These are phyloP conservation scores for Drosophila virilis DNA, from an alignment of 1,140 invertebrate species.

Conservation along the genomic window DNA sequence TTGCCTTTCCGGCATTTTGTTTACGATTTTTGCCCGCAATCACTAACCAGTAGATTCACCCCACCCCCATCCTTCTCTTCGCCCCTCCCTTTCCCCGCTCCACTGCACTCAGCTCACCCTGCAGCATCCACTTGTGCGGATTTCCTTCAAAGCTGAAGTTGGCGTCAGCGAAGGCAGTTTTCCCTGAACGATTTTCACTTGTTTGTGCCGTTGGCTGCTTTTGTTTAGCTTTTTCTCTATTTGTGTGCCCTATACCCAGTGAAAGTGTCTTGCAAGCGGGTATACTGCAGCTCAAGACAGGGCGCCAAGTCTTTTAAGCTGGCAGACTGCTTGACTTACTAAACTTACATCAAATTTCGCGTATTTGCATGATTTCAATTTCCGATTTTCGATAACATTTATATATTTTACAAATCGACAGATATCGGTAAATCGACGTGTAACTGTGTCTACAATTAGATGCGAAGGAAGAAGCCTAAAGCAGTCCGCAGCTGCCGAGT, in stretches of 20 bases:
- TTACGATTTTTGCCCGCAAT: conserved; percentile 64
- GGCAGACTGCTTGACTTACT: no score
- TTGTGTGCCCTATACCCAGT: neutral
- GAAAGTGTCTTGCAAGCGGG: neutral
- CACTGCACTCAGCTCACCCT: neutral
- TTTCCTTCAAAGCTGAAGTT: conserved; percentile 68
- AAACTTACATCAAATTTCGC: no score
- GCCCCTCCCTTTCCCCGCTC: no score
- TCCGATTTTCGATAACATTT: no score
- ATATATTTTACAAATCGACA: no score
- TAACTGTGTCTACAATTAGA: no score
- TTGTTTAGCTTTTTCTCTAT: conserved; percentile 22
- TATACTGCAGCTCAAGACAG: neutral
- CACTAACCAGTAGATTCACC: neutral
- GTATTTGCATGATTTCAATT: no score
- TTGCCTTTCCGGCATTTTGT: conserved; percentile 81
- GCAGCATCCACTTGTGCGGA: conserved; percentile 53
- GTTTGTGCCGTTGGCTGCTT: conserved; percentile 59
- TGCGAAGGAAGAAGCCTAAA: neutral
- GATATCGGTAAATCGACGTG: no score
- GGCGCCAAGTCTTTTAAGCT: no score
- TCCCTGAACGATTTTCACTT: conserved; percentile 79
- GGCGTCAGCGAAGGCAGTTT: conserved; percentile 63
- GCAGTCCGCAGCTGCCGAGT: neutral
- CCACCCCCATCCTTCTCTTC: no score